Evolutionary conservation across 2,113 vertebrate genomes (phyloP).

Genomic region (Peromyscus californicus): DNA sequence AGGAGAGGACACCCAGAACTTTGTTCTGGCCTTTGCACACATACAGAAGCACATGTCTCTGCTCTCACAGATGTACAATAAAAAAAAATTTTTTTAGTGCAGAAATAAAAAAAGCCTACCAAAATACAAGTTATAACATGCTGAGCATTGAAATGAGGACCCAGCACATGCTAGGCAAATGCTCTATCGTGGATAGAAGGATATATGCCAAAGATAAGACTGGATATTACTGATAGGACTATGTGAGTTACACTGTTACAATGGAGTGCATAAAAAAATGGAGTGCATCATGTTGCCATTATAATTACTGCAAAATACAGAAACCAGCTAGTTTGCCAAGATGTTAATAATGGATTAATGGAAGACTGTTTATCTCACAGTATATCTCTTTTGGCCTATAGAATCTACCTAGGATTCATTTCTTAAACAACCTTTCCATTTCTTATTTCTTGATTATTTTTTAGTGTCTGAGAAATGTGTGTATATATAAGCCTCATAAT

Average conservation of each 20-base stretch:
- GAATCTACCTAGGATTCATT: neutral
- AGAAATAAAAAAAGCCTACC: neutral
- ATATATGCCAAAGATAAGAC: conserved; percentile 1
- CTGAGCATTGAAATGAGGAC: neutral
- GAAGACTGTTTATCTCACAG: neutral
- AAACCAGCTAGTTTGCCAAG: neutral
- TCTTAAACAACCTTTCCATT: neutral
- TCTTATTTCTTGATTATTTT: neutral
- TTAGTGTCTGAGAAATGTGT: neutral
- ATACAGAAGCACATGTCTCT: too few relatives aligned
- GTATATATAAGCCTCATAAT: neutral
- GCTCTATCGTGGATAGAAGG: neutral
- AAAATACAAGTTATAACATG: neutral
- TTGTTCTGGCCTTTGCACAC: neutral
- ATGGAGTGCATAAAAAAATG: neutral
- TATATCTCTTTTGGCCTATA: neutral
- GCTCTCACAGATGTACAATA: neutral
- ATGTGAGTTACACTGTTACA: neutral
- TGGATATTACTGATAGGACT: neutral
- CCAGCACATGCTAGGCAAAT: neutral
- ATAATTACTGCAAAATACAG: conserved; percentile 11
- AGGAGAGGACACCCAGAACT: neutral
- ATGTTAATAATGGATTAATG: conserved; percentile 8
- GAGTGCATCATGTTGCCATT: neutral
- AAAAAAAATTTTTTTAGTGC: neutral